A percentile compares a stretch with the other conserved stretches of the same genome.
phyloP scores from a whole-genome alignment of 2,888 invertebrate genomes.

The Scaptomyza cyrtandrae region DNA sequence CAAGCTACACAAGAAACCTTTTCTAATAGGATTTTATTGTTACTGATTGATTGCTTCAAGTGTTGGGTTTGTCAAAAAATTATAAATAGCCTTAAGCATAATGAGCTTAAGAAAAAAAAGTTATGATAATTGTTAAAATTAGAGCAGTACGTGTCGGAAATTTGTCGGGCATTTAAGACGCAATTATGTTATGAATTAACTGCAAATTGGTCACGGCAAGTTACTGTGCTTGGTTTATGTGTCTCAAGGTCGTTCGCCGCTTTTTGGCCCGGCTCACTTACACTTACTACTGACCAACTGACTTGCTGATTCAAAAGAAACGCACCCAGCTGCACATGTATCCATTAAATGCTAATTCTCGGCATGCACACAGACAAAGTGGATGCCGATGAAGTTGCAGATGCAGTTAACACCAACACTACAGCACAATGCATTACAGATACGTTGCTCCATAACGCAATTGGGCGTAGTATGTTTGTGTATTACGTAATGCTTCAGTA shows the following conservation, averaged over 20 bases:
- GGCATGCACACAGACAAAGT: conserved; percentile 39
- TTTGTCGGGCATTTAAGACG: conserved; percentile 40
- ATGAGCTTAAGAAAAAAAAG: conserved; percentile 45
- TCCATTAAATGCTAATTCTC: conserved; percentile 56
- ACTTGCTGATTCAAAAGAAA: conserved; percentile 41
- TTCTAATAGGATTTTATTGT: conserved; percentile 54
- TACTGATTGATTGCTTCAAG: conserved; percentile 59
- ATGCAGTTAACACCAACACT: conserved; percentile 26
- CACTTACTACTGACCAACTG: conserved; percentile 47
- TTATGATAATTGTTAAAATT: conserved; percentile 40
- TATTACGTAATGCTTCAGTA: conserved; percentile 65
- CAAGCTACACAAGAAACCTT: conserved; percentile 15
- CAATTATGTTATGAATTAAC: conserved; percentile 42
- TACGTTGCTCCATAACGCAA: conserved; percentile 57
- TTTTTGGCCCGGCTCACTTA: conserved; percentile 29
- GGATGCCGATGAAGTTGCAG: conserved; percentile 26
- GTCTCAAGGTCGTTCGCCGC: conserved; percentile 62
- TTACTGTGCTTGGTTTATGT: conserved; percentile 51
- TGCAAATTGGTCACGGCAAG: conserved; percentile 59
- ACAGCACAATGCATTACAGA: conserved; percentile 17
- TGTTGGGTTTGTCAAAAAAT: conserved; percentile 33
- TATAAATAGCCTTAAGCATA: conserved; percentile 36
- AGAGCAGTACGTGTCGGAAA: conserved; percentile 44
- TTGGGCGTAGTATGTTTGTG: conserved; percentile 64
- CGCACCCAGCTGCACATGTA: conserved; percentile 47